These are phyloP conservation scores for Sebastiscus tertius DNA, from an alignment of 2,797 vertebrate genomes.

Conservation along the genomic window DNA sequence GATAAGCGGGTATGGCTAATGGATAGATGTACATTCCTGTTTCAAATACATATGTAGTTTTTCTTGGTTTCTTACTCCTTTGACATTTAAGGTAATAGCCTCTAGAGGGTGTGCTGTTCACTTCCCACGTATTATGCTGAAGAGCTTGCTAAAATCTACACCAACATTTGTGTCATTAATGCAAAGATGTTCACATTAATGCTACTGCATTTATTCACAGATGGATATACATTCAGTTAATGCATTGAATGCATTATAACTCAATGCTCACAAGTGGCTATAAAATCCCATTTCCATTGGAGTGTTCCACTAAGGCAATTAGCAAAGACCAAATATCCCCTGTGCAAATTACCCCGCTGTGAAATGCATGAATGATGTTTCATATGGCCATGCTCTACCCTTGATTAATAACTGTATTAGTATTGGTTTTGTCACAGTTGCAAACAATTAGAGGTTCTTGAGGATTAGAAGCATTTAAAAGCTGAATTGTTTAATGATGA, in stretches of 20 bases:
- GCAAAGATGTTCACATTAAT: background rate
- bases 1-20: background rate
- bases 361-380: slow-evolving; percentile 27
- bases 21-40: background rate
- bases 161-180: background rate
- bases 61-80: background rate
- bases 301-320: slow-evolving; percentile 23
- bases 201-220: background rate
- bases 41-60: background rate
- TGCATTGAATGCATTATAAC: background rate
- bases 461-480: slow-evolving; percentile 16
- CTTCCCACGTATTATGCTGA: background rate
- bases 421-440: slow-evolving; percentile 13
- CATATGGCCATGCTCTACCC: background rate
- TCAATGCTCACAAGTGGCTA: slow-evolving; percentile 2
- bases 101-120: background rate
- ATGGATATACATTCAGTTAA: slow-evolving; percentile 3
- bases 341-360: slow-evolving; percentile 6
- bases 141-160: background rate
- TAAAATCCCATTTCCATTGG: slow-evolving; percentile 29
- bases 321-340: slow-evolving; percentile 17
- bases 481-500: slow-evolving; percentile 39
- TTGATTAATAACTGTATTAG: slow-evolving; percentile 10
- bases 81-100: background rate
- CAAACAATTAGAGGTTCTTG: background rate